Percentiles rank a stretch among this genome's conserved stretches.
These are phyloP conservation scores for Callaeas wilsoni DNA, from an alignment of 2,113 vertebrate genomes.

Conservation along the genomic window DNA sequence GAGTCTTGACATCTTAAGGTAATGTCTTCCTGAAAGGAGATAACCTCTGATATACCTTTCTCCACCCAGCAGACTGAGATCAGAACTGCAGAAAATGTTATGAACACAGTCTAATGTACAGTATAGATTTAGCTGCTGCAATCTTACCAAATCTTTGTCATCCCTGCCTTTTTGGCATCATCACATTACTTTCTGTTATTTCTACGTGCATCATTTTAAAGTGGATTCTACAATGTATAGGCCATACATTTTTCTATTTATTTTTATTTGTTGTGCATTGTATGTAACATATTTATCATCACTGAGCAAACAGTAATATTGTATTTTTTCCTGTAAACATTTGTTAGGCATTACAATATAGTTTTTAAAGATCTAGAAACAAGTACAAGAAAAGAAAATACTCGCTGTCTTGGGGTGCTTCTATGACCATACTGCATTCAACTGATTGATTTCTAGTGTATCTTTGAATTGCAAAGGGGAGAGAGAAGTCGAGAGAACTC, in stretches of 20 bases:
- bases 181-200: not conserved
- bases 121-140: fast-evolving
- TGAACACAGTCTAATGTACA: fast-evolving
- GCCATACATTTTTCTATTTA: not conserved
- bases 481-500: too few species aligned
- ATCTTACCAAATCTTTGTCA: not conserved
- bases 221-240: not conserved
- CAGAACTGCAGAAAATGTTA: not conserved
- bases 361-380: not conserved
- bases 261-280: not conserved
- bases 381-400: not conserved
- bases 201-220: not conserved
- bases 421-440: too few species aligned
- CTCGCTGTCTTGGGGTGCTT: too few species aligned
- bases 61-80: not conserved
- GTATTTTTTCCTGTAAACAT: not conserved
- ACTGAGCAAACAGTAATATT: not conserved
- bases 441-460: too few species aligned
- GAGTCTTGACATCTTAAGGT: not conserved
- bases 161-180: not conserved
- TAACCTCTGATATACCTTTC: not conserved
- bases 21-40: not conserved
- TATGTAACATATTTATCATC: not conserved
- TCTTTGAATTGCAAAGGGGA: too few species aligned
- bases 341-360: not conserved